phyloP scores from a whole-genome alignment of 1,140 invertebrate species.

The Grapholita molesta region DNA sequence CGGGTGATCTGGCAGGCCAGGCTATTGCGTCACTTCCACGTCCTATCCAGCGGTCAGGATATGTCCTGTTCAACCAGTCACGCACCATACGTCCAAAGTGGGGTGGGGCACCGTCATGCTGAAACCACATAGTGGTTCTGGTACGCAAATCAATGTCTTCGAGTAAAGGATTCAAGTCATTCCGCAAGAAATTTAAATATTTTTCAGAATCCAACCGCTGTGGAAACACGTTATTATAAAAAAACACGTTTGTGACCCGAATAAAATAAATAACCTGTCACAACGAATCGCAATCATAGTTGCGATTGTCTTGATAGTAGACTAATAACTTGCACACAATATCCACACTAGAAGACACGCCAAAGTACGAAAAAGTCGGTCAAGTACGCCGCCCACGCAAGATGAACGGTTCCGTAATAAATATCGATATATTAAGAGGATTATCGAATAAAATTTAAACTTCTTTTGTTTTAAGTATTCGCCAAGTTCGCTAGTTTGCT shows the following conservation, averaged over 20 bases:
- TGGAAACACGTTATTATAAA: background rate
- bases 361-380: background rate
- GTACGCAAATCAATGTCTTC: background rate
- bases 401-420: too few species aligned
- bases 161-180: background rate
- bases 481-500: too few species aligned
- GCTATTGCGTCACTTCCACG: background rate
- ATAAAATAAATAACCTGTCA: slow-evolving; percentile 57
- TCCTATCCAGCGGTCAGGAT: background rate
- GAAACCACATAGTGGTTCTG: background rate
- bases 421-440: too few species aligned
- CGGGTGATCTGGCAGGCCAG: background rate
- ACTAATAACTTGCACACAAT: slow-evolving; percentile 33
- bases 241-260: slow-evolving; percentile 30
- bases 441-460: too few species aligned
- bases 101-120: background rate
- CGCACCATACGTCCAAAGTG: background rate
- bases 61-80: background rate
- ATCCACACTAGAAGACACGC: background rate
- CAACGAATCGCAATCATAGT: slow-evolving; percentile 36
- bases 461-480: too few species aligned
- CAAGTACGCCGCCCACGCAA: too few species aligned
- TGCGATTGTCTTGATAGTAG: slow-evolving; percentile 52
- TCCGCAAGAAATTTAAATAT: background rate
- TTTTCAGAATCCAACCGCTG: background rate